phyloP scores from a whole-genome alignment of 2,888 invertebrate species.

The Diarsia rubi region DNA sequence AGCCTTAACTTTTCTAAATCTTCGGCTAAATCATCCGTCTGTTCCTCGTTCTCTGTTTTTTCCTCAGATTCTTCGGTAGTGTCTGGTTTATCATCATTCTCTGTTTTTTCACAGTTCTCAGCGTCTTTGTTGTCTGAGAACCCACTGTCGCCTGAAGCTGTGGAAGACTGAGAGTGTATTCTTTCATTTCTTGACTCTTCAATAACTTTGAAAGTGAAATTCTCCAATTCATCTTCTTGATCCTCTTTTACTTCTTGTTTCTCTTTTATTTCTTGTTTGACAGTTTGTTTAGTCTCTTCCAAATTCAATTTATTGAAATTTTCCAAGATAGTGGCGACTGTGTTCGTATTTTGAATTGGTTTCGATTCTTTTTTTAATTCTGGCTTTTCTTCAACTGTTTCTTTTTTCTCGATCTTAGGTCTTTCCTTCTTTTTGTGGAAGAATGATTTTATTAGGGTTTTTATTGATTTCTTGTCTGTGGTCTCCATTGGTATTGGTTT shows the following conservation, averaged over 20 bases:
- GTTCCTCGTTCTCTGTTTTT: conserved; percentile 28
- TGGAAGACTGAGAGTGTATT: conserved; percentile 75
- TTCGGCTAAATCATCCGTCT: conserved; percentile 67
- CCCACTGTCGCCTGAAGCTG: conserved; percentile 83
- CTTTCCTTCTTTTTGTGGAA: conserved; percentile 70
- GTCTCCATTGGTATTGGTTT: conserved; percentile 77
- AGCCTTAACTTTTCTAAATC: conserved; percentile 68
- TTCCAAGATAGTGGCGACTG: conserved; percentile 71
- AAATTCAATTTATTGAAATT: conserved; percentile 71
- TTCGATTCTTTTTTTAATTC: conserved; percentile 38
- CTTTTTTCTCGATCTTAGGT: conserved; percentile 63
- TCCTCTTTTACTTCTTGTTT: conserved; percentile 72
- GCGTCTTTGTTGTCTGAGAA: conserved; percentile 74
- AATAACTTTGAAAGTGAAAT: conserved; percentile 77
- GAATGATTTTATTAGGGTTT: conserved; percentile 68
- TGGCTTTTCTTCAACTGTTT: conserved; percentile 16
- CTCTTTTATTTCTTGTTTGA: conserved; percentile 67
- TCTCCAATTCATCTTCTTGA: conserved; percentile 78
- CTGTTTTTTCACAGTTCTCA: conserved; percentile 35
- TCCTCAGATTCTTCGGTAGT: conserved; percentile 28
- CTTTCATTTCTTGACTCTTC: conserved; percentile 74
- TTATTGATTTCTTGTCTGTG: conserved; percentile 76
- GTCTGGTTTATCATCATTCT: conserved; percentile 32
- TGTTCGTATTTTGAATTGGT: conserved; percentile 37
- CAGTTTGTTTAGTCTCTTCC: conserved; percentile 42